A percentile compares a stretch with the other conserved stretches of the same genome.
phyloP scores from a whole-genome alignment of 2,888 invertebrate genomes.

The Patella depressa region DNA sequence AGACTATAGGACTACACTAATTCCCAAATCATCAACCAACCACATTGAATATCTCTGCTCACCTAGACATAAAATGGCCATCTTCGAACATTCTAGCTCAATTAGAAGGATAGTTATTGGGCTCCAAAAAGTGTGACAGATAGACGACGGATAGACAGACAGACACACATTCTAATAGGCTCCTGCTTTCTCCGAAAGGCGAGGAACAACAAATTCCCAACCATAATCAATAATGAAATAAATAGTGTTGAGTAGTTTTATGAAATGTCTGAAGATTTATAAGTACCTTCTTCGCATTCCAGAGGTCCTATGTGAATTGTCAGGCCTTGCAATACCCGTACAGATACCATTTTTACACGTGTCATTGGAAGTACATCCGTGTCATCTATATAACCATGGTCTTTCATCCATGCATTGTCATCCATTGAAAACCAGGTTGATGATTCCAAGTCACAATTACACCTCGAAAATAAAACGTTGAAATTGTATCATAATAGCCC shows the following conservation, averaged over 20 bases:
- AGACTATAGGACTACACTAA: too few species aligned
- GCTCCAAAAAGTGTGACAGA: too few species aligned
- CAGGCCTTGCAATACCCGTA: background rate
- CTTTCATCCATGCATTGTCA: constrained; percentile 12
- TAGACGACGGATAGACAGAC: too few species aligned
- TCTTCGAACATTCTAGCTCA: too few species aligned
- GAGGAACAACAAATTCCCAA: background rate
- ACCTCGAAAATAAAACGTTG: background rate
- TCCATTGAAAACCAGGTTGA: background rate
- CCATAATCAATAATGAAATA: background rate
- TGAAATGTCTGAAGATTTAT: too few species aligned
- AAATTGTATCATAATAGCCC: too few species aligned
- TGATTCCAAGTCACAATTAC: background rate
- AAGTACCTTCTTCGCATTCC: background rate
- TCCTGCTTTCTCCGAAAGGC: too few species aligned
- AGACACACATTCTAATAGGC: too few species aligned
- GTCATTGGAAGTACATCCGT: constrained; percentile 5
- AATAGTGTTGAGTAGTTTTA: background rate
- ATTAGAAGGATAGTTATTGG: too few species aligned
- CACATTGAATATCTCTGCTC: too few species aligned
- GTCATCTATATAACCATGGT: constrained; percentile 17
- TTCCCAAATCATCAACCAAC: too few species aligned
- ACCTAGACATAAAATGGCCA: too few species aligned
- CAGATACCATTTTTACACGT: background rate
- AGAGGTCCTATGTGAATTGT: background rate